Evolutionary conservation across 2,113 vertebrate species (phyloP).

Genomic region (Pithys albifrons): DNA sequence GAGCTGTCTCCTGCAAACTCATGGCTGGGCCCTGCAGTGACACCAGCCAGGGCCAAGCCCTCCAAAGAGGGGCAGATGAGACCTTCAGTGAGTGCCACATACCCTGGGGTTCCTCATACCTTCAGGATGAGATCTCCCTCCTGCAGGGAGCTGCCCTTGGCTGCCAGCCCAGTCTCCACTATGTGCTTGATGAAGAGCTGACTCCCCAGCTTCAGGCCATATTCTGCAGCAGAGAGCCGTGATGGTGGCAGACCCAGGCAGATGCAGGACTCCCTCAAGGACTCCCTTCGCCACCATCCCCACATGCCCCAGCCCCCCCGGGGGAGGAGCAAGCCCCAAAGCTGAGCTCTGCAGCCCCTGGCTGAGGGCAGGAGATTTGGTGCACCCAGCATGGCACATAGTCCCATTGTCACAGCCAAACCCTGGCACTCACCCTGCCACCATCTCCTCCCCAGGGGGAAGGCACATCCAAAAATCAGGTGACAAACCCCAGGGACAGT

Average conservation of each 20-base stretch:
- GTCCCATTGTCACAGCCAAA: background rate
- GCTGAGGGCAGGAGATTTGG: background rate
- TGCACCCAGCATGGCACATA: background rate
- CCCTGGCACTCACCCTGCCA: background rate
- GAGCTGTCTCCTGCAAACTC: background rate
- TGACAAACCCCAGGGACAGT: background rate
- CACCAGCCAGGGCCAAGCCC: background rate
- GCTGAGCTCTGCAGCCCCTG: background rate
- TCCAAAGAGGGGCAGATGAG: background rate
- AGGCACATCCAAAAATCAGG: background rate
- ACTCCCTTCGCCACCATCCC: rapidly evolving
- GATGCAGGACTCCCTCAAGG: background rate
- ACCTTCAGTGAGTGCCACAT: background rate
- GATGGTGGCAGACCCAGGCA: background rate
- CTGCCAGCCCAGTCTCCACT: conserved; percentile 85
- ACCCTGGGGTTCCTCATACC: conserved; percentile 44
- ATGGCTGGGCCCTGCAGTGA: background rate
- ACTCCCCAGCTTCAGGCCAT: conserved; percentile 94
- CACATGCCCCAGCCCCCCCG: background rate
- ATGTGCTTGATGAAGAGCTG: conserved; percentile 98
- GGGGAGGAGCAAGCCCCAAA: background rate
- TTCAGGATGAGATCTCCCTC: conserved; percentile 97
- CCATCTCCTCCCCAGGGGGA: rapidly evolving
- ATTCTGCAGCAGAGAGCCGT: conserved; percentile 75
- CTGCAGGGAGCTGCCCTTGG: conserved; percentile 82